A percentile compares a stretch with the other conserved stretches of the same genome.
These are phyloP conservation scores for Brachionus rotundiformis DNA, from an alignment of 1,140 invertebrate species.

Conservation along the genomic window DNA sequence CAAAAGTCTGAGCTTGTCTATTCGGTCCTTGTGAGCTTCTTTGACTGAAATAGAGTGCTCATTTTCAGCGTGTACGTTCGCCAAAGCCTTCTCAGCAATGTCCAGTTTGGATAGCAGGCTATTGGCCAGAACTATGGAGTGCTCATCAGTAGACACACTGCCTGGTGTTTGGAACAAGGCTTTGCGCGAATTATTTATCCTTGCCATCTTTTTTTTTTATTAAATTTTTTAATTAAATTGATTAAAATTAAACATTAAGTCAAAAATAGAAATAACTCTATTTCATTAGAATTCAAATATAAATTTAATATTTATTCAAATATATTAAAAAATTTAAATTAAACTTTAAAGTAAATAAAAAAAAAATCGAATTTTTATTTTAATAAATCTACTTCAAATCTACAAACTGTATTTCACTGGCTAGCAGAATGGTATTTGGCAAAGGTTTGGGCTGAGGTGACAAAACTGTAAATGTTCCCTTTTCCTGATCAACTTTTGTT, in stretches of 20 bases:
- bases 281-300: not conserved
- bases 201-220: slow-evolving; percentile 34
- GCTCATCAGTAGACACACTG: slow-evolving; percentile 21
- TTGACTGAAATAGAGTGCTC: slow-evolving; percentile 22
- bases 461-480: slow-evolving; percentile 80
- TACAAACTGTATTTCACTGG: slow-evolving; percentile 58
- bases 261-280: not conserved
- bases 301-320: not conserved
- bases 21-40: slow-evolving; percentile 46
- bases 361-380: not conserved
- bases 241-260: not conserved
- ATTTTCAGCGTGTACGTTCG: slow-evolving; percentile 50
- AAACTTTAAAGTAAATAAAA: not conserved
- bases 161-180: slow-evolving; percentile 40
- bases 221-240: not conserved
- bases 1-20: slow-evolving; percentile 1
- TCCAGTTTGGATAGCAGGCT: slow-evolving; percentile 36
- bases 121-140: slow-evolving; percentile 4
- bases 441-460: slow-evolving; percentile 87
- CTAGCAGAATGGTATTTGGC: slow-evolving; percentile 70
- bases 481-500: slow-evolving; percentile 83
- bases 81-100: slow-evolving; percentile 48
- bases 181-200: slow-evolving; percentile 46
- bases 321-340: not conserved
- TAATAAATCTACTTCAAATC: slow-evolving; percentile 55